Conservation (phyloP, 2,888 invertebrate genomes). For the Sphecodes monilicornis region DNA sequence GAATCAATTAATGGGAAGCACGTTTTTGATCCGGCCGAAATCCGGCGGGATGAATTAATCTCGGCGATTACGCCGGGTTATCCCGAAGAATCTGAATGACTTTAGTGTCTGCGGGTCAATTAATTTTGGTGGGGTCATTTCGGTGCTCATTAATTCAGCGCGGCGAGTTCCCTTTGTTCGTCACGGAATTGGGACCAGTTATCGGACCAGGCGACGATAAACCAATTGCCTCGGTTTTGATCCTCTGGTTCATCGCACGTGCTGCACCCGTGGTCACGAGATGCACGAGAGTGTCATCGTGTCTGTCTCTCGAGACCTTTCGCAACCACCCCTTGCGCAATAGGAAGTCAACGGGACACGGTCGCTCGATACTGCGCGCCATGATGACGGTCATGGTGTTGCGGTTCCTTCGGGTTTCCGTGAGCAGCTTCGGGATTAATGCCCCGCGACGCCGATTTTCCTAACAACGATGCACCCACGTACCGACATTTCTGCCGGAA, state of each 20-base stretch:
- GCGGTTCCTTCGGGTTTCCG: slow-evolving; percentile 3
- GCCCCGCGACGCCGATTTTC: neutral
- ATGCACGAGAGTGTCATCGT: too few relatives aligned
- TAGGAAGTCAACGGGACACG: slow-evolving; percentile 4
- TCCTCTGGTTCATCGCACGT: slow-evolving; percentile 26
- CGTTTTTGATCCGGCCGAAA: neutral
- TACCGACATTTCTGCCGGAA: neutral
- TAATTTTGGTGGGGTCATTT: neutral
- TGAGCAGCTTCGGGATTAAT: neutral
- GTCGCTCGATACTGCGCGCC: neutral
- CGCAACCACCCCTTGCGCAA: neutral
- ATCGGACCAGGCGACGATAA: slow-evolving; percentile 40
- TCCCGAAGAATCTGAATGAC: neutral
- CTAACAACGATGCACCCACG: neutral
- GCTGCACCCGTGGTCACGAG: too few relatives aligned
- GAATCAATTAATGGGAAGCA: neutral
- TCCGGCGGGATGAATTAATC: neutral
- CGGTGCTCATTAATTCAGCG: slow-evolving; percentile 13
- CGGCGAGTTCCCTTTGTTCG: slow-evolving; percentile 32
- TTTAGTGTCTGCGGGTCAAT: neutral
- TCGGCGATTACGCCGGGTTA: too few relatives aligned
- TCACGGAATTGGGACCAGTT: slow-evolving; percentile 27
- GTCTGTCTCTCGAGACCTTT: neutral
- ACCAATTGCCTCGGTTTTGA: slow-evolving; percentile 54
- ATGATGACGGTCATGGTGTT: neutral